Evolutionary conservation across 2,888 invertebrate genomes (phyloP), one percentile per base, ranked within the genome.

Genomic region (Calameuta idolon): DNA sequence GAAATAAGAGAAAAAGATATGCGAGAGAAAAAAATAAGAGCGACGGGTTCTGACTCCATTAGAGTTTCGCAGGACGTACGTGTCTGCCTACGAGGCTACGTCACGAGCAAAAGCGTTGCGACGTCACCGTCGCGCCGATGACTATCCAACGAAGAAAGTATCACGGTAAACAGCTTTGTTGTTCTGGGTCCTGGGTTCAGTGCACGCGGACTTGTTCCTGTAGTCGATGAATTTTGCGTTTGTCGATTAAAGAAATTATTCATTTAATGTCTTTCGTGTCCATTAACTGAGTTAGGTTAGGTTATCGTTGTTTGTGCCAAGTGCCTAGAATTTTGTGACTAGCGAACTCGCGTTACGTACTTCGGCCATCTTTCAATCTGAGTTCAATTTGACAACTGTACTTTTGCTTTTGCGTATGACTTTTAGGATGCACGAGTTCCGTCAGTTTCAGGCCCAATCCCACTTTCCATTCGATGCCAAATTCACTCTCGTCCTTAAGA

Each of bases 111-210:
- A 71, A 34, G 34, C 71, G 31, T 71, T 55, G 34, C 31, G 71
- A 33, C 71, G 71, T 71, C 71, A 71, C 33, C 55, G 71, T 71
- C 71, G 71, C 31, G 71, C 34, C 71, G 55, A 71, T 34, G 71
- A 34, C 71, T 34, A 31, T 31, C 33, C 34, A 71, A 71, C 71
- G 71, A 87, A 81, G 86, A 87, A 88, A 87, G 87, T 88, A 87
- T 87, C 87, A 87, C 87, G 82, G 87, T 85, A 85, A 87, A 87
- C 87, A 86, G 87, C 86, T 87, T 86, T 87, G 87, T 87, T 88
- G 86, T 88, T 87, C 86, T 87, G 82, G 87, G 85, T 86, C 83
- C 84, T 84, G 82, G 78, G 85, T 84, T 85, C 80, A 80, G 73
- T 73, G 76, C 55, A 15, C 55, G 55, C 55, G 55, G 55, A 55